Base-by-base conservation (phyloP, 1,140 invertebrate genomes). In the Eubasilissa regina region DNA sequence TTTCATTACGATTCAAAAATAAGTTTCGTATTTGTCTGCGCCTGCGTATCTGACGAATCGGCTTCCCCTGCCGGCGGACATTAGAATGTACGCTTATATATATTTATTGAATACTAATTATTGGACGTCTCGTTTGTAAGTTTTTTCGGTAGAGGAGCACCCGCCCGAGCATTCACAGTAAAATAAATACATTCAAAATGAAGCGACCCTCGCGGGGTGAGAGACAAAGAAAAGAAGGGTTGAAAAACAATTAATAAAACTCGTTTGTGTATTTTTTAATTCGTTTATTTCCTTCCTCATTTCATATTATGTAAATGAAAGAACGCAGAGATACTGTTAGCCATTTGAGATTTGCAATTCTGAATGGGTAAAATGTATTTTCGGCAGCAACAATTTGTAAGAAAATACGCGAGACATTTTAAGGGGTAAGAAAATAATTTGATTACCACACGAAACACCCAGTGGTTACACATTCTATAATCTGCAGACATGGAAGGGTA, bases 41-140 rank as follows among this genome's bases (percentile, higher is more conserved):
- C 53, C 48, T 70, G 75, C 44, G 25, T 35, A 35, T 3, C 25
- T 3, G 25, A 35, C 6, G 25, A n/a, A 35, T 35, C 25, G 25
- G 25, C 25, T 35, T 6, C 1, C 1, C 6, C 25, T 35, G 25
- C 1, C 1, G 25, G 6, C 13, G 72, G 68, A n/a, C n/a, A 8
- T 3, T 21, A 25, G 25, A 1, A 17, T 62, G 56, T 58, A 12
- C 60, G 77, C 62, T 81, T 77, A 79, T 81, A 68, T 81, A 68
- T 79, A 80, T 82, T 82, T 82, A 82, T 82, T 78, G 81, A 82
- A 82, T 78, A 80, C 81, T 80, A 82, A 82, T 82, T 82, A 82
- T 82, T 80, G 78, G 78, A 74, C 81, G 75, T 82, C 78, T 82
- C 60, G 75, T 82, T 79, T 75, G 81, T 60, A 80, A 82, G 81